A percentile compares a stretch with the other conserved stretches of the same genome.
phyloP scores from a whole-genome alignment of 2,797 vertebrate species.

The Gymnothorax reevesii region DNA sequence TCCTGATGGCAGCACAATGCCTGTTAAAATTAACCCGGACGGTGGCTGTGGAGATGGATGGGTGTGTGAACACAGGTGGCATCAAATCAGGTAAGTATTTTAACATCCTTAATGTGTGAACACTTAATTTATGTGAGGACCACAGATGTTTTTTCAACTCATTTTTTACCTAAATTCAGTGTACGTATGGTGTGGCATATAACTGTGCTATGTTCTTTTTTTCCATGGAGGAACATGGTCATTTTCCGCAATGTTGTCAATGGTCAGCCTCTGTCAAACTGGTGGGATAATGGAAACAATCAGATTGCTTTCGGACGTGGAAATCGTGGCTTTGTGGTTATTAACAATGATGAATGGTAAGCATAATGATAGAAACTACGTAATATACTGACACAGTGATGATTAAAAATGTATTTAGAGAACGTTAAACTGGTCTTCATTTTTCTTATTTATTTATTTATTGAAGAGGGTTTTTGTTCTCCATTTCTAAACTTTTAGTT shows the following conservation, averaged over 20 bases:
- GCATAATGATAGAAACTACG: conserved; percentile 23
- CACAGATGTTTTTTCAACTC: background rate
- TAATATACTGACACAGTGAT: background rate
- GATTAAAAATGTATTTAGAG: background rate
- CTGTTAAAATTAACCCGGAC: conserved; percentile 84
- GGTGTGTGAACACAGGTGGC: conserved; percentile 96
- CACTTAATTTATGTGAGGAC: background rate
- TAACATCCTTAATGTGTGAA: background rate
- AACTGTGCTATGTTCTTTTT: conserved; percentile 24
- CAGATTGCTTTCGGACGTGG: conserved; percentile 93
- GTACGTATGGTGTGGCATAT: background rate
- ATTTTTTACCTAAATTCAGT: background rate
- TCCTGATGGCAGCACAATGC: conserved; percentile 76
- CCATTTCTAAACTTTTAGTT: background rate
- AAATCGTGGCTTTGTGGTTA: conserved; percentile 84
- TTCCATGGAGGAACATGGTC: conserved; percentile 85
- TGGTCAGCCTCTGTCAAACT: conserved; percentile 82
- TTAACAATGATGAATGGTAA: conserved; percentile 95
- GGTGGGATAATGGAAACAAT: conserved; percentile 93
- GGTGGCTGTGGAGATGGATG: conserved; percentile 87
- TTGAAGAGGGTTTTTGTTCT: background rate
- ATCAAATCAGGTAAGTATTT: conserved; percentile 83
- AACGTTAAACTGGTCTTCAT: background rate
- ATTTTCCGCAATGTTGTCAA: conserved; percentile 87
- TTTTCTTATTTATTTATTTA: background rate